Evolutionary conservation across 2,113 vertebrate genomes (phyloP).

Genomic region (Castor canadensis): DNA sequence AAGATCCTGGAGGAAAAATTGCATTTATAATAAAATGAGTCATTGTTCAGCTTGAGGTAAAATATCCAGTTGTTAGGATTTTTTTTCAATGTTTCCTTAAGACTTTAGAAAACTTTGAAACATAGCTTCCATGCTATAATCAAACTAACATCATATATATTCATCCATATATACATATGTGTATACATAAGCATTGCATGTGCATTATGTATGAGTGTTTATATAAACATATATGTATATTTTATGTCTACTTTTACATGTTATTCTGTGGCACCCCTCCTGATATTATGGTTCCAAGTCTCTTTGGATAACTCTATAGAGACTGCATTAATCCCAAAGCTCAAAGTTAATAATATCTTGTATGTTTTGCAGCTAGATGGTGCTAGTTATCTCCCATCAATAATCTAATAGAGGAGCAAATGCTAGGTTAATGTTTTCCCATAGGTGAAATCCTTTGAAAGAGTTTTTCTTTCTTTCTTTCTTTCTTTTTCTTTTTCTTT

Average conservation of each 20-base stretch:
- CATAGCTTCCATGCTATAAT: not conserved
- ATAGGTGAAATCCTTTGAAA: not conserved
- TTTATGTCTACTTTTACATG: not conserved
- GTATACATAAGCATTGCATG: not conserved
- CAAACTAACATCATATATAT: not conserved
- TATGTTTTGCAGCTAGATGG: not conserved
- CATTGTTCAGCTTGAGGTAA: constrained; percentile 52
- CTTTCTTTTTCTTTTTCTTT: not conserved
- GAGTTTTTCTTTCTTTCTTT: not conserved
- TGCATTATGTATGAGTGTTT: not conserved
- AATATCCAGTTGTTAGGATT: not conserved
- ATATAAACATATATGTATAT: not conserved
- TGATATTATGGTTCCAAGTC: not conserved
- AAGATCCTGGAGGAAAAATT: constrained; percentile 5
- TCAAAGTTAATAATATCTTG: not conserved
- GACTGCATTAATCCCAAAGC: not conserved
- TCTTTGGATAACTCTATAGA: not conserved
- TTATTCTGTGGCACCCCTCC: not conserved
- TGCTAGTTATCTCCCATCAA: not conserved
- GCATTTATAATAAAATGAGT: constrained; percentile 36
- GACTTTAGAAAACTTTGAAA: constrained; percentile 17
- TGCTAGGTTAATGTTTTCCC: not conserved
- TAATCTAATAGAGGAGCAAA: not conserved
- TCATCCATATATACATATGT: too few species aligned
- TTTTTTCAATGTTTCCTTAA: not conserved